These are phyloP conservation scores for Oopsacas minuta DNA, from an alignment of 37 sponge, comb jelly and placozoan species.

Conservation along the genomic window DNA sequence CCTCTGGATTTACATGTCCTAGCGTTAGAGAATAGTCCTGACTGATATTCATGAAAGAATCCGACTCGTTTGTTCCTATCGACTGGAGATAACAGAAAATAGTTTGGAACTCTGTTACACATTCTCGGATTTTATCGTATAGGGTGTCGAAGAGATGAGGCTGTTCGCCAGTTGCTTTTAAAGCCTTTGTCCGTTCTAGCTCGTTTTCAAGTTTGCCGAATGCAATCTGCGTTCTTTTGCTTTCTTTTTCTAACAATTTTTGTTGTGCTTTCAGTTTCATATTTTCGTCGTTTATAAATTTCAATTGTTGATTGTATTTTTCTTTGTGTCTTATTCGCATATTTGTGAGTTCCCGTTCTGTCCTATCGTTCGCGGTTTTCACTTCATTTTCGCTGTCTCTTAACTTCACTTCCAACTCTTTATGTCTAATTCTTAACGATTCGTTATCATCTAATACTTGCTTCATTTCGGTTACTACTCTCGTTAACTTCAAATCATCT, in stretches of 20 bases:
- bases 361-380: background rate
- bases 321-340: constrained; percentile 4
- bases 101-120: background rate
- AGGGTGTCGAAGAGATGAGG: background rate
- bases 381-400: background rate
- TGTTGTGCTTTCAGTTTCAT: background rate
- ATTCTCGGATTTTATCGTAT: constrained; percentile 12
- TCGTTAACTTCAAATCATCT: background rate
- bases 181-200: background rate
- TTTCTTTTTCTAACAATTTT: background rate
- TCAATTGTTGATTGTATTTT: background rate
- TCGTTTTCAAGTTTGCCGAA: background rate
- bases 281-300: background rate
- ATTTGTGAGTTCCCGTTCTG: background rate
- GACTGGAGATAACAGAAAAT: background rate
- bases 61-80: background rate
- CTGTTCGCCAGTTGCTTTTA: background rate
- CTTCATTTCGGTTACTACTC: background rate
- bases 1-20: background rate
- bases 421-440: background rate
- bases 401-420: background rate
- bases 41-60: background rate
- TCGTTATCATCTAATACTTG: background rate
- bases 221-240: background rate
- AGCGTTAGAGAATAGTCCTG: background rate